Conservation (phyloP, 2,888 invertebrate species). For the Artemia sp. region DNA sequence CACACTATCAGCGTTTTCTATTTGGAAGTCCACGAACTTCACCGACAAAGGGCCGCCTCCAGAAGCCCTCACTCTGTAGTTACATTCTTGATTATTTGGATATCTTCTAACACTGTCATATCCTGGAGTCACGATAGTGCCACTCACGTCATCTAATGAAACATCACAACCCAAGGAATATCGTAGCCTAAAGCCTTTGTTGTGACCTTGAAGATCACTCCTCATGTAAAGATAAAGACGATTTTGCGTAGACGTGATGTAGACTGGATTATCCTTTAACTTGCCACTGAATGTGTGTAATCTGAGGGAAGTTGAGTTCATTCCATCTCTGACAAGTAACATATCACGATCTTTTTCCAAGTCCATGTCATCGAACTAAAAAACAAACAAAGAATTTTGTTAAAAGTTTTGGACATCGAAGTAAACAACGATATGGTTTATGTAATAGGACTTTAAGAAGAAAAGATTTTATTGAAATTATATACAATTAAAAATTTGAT, state of each 20-base stretch:
- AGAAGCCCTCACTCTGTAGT: conserved; percentile 66
- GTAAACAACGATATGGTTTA: too few relatives aligned
- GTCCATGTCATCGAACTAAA: conserved; percentile 59
- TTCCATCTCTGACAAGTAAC: conserved; percentile 75
- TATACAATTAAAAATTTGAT: too few relatives aligned
- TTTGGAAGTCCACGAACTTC: conserved; percentile 67
- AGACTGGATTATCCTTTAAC: conserved; percentile 52
- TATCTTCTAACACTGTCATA: conserved; percentile 57
- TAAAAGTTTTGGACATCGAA: too few relatives aligned
- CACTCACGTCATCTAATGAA: conserved; percentile 61
- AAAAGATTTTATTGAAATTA: too few relatives aligned
- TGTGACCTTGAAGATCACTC: conserved; percentile 71
- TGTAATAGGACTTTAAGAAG: too few relatives aligned
- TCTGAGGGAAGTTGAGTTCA: conserved; percentile 63
- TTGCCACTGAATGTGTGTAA: conserved; percentile 67
- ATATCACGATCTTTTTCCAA: conserved; percentile 65
- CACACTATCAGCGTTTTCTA: conserved; percentile 72
- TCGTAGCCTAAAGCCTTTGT: conserved; percentile 73
- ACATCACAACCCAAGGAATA: conserved; percentile 67
- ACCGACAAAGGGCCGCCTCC: conserved; percentile 68
- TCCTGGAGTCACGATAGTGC: conserved; percentile 74
- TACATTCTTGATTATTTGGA: conserved; percentile 80
- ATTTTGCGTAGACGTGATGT: conserved; percentile 77
- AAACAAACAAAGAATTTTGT: conserved; percentile 18
- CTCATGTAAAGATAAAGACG: conserved; percentile 79